phyloP scores from a whole-genome alignment of 2,113 vertebrate genomes.

The Opisthocomus hoazin region DNA sequence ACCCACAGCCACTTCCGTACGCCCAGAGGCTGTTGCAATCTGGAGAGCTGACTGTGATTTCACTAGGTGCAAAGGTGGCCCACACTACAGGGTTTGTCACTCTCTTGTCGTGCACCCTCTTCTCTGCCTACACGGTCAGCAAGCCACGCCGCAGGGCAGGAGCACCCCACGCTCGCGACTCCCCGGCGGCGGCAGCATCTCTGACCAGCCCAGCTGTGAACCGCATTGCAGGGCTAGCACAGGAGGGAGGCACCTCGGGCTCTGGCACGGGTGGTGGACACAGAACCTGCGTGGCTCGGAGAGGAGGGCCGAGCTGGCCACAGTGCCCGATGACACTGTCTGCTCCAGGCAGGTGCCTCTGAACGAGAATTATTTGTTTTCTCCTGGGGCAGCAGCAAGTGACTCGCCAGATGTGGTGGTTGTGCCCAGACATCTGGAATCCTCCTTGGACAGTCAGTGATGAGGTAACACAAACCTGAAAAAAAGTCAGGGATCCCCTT shows the following conservation, averaged over 20 bases:
- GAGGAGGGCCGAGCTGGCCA: accelerated
- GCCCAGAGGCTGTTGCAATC: background rate
- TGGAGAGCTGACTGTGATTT: background rate
- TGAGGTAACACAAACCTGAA: background rate
- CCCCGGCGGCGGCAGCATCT: accelerated
- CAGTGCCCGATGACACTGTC: background rate
- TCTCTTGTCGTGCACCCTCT: accelerated
- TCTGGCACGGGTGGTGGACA: accelerated
- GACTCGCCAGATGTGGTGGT: background rate
- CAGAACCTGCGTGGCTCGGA: background rate
- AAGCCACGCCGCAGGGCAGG: accelerated
- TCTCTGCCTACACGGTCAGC: accelerated
- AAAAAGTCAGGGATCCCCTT: background rate
- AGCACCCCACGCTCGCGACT: accelerated
- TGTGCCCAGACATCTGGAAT: background rate
- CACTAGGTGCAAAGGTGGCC: background rate
- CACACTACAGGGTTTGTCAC: background rate
- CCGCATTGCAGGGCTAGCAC: background rate
- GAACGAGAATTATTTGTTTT: background rate
- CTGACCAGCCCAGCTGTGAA: background rate
- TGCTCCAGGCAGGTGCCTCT: background rate
- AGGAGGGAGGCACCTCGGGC: background rate
- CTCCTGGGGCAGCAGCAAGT: background rate
- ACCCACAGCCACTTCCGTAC: background rate
- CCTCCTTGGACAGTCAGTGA: background rate